These are phyloP conservation scores for Chamaea fasciata DNA, from an alignment of 2,113 vertebrate genomes.

Conservation along the genomic window DNA sequence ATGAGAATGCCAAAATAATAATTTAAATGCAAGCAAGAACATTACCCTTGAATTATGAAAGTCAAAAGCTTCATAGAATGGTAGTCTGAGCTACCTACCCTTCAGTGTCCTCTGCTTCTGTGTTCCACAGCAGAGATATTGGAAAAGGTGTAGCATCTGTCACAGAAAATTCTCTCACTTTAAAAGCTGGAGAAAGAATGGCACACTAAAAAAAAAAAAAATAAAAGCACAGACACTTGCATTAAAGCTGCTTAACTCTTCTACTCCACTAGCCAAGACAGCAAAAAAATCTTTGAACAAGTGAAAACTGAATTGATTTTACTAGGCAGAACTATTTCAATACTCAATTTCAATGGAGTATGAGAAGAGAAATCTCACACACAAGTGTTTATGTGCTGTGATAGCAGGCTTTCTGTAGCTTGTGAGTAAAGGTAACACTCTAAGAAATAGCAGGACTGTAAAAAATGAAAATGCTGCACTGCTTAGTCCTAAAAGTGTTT, in stretches of 20 bases:
- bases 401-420: neutral
- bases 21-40: neutral
- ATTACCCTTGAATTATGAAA: neutral
- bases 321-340: neutral
- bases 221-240: neutral
- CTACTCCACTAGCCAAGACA: neutral
- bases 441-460: neutral
- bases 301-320: neutral
- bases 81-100: constrained; percentile 66
- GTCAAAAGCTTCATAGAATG: neutral
- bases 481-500: neutral
- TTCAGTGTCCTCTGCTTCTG: constrained; percentile 75
- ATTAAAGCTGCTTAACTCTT: neutral
- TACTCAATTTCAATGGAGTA: neutral
- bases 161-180: constrained; percentile 81
- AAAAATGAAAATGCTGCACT: neutral
- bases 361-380: neutral
- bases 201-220: constrained; percentile 69
- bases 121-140: constrained; percentile 78
- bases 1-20: neutral
- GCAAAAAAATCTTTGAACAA: neutral
- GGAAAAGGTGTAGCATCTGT: constrained; percentile 78
- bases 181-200: constrained; percentile 81
- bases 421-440: neutral
- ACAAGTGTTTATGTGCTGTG: neutral